Base-by-base conservation (phyloP, 2,888 invertebrate species). In the Euzetes globulus region DNA sequence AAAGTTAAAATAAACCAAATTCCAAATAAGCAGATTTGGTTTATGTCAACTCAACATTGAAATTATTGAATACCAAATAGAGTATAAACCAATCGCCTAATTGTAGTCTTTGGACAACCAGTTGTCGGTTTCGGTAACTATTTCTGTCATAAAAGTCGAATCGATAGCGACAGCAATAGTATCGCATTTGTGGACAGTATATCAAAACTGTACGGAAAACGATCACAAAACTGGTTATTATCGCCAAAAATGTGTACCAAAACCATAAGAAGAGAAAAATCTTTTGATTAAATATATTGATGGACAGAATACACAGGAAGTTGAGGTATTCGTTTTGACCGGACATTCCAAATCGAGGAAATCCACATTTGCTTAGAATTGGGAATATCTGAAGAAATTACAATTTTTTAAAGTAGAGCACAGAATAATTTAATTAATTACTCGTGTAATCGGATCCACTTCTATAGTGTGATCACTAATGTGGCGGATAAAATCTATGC, bases 231-330 rank as follows among this genome's bases (percentile, higher is more conserved):
- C 33, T 37, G n/a, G 27, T 5, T 2, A 37, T 13, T 5, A 65
- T n/a, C 15, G 33, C 63, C 60, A 72, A n/a, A 17, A 72, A 55
- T 22, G 17, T 6, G 13, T 19, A 52, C 71, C 71, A 71, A 71
- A 71, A 71, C 71, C 71, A 71, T 1, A 37, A 19, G 13, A 71
- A 71, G 9, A 71, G 2, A 47, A 13, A 71, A 1, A 71, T 71
- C 71, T 71, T 71, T 9, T 71, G 41, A 25, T 71, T 71, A 22
- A 41, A 47, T 1, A 71, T 52, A 52, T 71, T 71, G 17, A 71
- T 27, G 6, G 71, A 17, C 17, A 71, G 45, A 25, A 47, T 17
- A 22, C 71, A 71, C 3, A 71, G 17, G 9, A 25, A 41, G 52
- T 47, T 47, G 9, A 47, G 17, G 7, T 1, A 25, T 41, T 71